Base-by-base conservation (phyloP, 2,888 invertebrate species). In the Crepidodera aurea region DNA sequence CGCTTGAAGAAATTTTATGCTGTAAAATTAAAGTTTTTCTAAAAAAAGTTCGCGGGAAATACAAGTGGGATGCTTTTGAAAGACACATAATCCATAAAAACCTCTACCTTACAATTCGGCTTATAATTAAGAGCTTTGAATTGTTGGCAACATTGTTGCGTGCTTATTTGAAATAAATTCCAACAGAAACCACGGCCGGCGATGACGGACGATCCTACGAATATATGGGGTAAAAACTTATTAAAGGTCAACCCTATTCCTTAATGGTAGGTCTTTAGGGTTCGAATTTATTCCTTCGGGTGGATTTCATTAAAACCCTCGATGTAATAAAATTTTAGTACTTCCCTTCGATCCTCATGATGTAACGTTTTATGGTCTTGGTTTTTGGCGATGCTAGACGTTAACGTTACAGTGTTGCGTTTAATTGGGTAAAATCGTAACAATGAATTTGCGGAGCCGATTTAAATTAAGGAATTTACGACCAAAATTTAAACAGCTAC, bases 241-340 rank as follows among this genome's bases (percentile, higher is more conserved):
- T 51, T 37, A 51, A 51, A 51, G 37, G 51, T 51, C 51, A 51
- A 34, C 51, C 51, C 37, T 51, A 37, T 12, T 51, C 6, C 51
- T 16, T 51, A 34, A 51, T 34, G 27, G 48, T 7, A 27, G 27
- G 53, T 39, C 39, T 39, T 53, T 37, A 39, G 39, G 25, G 53
- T 10, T 53, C 13, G 39, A 53, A 53, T 53, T 53, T 53, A 53
- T 53, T 53, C 39, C 53, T 53, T 53, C 39, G 53, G 53, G 39
- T 53, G 13, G 53, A 53, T 53, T 53, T 53, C 53, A 53, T 53
- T 53, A 53, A 39, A 53, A 37, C 39, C 39, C 53, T 53, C 22
- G 25, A 13, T 6, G 39, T 39, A 53, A 53, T 53, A 53, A 53
- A 53, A 53, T 53, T 37, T 53, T 39, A 53, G 53, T 53, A 25